These are phyloP conservation scores for Sphaeramia orbicularis DNA, from an alignment of 2,797 vertebrate species.

Conservation along the genomic window DNA sequence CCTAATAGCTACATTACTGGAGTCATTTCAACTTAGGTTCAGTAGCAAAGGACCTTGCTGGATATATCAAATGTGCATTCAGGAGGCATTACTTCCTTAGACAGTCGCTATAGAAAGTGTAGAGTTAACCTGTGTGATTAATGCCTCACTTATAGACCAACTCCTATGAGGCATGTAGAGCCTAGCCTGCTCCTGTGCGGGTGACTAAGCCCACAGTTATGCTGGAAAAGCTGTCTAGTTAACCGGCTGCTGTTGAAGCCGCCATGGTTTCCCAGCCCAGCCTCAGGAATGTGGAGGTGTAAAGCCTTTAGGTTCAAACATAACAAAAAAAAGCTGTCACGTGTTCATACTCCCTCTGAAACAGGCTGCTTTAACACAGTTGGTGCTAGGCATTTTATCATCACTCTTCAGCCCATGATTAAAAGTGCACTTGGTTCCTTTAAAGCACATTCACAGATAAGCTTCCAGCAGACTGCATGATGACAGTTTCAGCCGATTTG, in stretches of 20 bases:
- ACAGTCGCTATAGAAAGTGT: slow-evolving; percentile 22
- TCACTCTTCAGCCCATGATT: neutral
- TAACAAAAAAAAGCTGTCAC: slow-evolving; percentile 23
- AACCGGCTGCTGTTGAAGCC: slow-evolving; percentile 55
- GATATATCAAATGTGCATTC: slow-evolving; percentile 27
- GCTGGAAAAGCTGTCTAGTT: slow-evolving; percentile 70
- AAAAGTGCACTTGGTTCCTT: slow-evolving; percentile 9
- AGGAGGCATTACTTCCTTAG: slow-evolving; percentile 35
- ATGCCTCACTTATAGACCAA: slow-evolving; percentile 49
- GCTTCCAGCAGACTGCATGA: neutral
- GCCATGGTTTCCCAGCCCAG: slow-evolving; percentile 64
- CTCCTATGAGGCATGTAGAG: slow-evolving; percentile 60
- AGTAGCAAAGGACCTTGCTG: slow-evolving; percentile 3
- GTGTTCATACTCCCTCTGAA: slow-evolving; percentile 10
- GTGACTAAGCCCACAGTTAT: slow-evolving; percentile 76
- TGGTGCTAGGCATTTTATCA: slow-evolving; percentile 4
- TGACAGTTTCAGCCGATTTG: slow-evolving; percentile 14
- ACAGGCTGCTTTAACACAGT: neutral
- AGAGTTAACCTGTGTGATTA: slow-evolving; percentile 41
- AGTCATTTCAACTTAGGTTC: slow-evolving; percentile 34
- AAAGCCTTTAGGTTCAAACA: slow-evolving; percentile 56
- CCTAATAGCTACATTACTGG: slow-evolving; percentile 38
- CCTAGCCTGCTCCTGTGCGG: slow-evolving; percentile 60
- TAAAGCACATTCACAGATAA: neutral
- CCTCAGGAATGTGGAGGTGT: slow-evolving; percentile 74